Percentiles rank a stretch among this genome's conserved stretches.
Conservation (phyloP, 2,113 vertebrate species). For the Callocephalon fimbriatum region DNA sequence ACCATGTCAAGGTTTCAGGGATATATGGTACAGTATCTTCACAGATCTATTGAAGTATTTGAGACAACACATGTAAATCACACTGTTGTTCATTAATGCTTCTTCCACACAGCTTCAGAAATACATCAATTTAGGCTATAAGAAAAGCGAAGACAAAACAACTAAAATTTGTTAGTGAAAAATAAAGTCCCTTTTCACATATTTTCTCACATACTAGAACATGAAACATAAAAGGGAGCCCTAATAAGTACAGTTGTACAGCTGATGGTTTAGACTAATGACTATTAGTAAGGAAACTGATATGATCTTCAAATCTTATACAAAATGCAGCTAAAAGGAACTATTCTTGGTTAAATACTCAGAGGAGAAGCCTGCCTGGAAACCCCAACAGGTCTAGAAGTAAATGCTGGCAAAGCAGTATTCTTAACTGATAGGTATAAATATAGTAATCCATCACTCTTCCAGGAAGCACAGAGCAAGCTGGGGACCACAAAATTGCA, state of each 20-base stretch:
- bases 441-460: conserved; percentile 2
- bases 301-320: background rate
- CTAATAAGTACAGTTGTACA: background rate
- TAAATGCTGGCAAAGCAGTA: conserved; percentile 21
- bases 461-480: background rate
- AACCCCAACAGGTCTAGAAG: conserved; percentile 25
- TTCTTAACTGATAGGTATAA: background rate
- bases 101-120: background rate
- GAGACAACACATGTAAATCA: background rate
- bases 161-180: background rate
- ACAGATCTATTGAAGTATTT: background rate
- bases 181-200: background rate
- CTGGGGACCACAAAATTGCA: background rate
- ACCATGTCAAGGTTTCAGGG: background rate
- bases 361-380: background rate
- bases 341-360: background rate
- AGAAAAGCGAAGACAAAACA: background rate
- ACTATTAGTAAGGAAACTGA: background rate
- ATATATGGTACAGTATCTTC: background rate
- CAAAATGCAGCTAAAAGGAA: background rate
- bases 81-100: background rate
- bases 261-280: background rate
- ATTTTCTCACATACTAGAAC: background rate
- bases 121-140: background rate
- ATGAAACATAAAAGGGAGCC: background rate